phyloP scores from a whole-genome alignment of 2,797 vertebrate species.

The Myotis planiceps region DNA sequence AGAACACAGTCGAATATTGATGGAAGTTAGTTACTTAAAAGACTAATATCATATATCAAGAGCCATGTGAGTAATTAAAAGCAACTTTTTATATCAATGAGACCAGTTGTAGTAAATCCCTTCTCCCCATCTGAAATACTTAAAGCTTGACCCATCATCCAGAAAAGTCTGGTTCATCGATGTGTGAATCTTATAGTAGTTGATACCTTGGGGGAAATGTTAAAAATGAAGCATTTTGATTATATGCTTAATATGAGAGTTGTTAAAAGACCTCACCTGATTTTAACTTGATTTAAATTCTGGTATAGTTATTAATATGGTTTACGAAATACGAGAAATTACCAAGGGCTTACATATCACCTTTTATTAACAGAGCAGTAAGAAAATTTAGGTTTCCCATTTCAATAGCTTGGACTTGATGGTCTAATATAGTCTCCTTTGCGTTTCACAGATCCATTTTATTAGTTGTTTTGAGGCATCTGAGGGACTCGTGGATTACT shows the following conservation, averaged over 20 bases:
- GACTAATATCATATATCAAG: constrained; percentile 56
- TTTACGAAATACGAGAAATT: constrained; percentile 59
- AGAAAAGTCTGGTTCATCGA: constrained; percentile 61
- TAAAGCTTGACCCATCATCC: constrained; percentile 66
- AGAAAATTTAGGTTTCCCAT: neutral
- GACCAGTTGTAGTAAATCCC: constrained; percentile 66
- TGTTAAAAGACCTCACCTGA: constrained; percentile 69
- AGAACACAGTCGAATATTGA: constrained; percentile 56
- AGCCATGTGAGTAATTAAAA: constrained; percentile 73
- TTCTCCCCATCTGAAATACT: constrained; percentile 21
- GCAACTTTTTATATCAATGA: constrained; percentile 64
- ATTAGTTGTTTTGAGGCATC: neutral
- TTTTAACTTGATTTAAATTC: constrained; percentile 72
- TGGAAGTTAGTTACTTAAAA: constrained; percentile 64
- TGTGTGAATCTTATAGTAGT: constrained; percentile 50
- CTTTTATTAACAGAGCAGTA: constrained; percentile 63
- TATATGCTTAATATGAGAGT: constrained; percentile 45
- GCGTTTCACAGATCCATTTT: neutral
- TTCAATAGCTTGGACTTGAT: neutral
- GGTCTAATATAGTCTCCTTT: neutral
- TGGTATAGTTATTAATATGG: constrained; percentile 57
- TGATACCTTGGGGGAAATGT: constrained; percentile 67
- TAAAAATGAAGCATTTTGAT: constrained; percentile 80
- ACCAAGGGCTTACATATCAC: constrained; percentile 38
- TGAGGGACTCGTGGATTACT: neutral